phyloP scores from a whole-genome alignment of 2,113 vertebrate genomes.

The Platanista minor region DNA sequence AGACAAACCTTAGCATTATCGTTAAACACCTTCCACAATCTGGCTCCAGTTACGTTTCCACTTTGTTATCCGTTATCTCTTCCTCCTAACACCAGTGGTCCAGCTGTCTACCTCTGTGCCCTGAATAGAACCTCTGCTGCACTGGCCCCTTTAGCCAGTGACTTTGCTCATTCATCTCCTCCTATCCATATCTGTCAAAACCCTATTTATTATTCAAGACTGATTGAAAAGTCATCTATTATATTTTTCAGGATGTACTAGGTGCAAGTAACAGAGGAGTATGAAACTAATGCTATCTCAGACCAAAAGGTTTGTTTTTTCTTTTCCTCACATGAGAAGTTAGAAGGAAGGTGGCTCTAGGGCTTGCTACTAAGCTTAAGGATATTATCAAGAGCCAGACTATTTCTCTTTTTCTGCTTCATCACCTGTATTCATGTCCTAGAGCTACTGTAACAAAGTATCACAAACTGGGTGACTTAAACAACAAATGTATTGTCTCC shows the following conservation, averaged over 20 bases:
- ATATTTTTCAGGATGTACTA: not conserved
- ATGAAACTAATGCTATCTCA: not conserved
- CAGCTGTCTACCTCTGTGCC: not conserved
- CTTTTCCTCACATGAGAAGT: not conserved
- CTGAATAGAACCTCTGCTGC: not conserved
- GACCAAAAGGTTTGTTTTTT: not conserved
- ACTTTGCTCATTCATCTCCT: not conserved
- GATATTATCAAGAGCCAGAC: not conserved
- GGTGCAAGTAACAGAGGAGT: not conserved
- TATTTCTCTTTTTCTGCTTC: not conserved
- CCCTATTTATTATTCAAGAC: not conserved
- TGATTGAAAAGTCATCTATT: not conserved
- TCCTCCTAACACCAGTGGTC: not conserved
- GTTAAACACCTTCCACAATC: not conserved
- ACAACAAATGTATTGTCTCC: not conserved
- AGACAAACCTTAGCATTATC: not conserved
- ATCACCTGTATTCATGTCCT: not conserved
- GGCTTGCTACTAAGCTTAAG: not conserved
- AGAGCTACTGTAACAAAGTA: not conserved
- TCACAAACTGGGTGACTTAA: not conserved
- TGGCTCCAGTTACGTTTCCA: not conserved
- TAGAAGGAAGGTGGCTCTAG: not conserved
- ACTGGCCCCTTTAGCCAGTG: too few relatives aligned
- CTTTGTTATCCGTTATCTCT: not conserved
- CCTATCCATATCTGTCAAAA: not conserved